phyloP scores from a whole-genome alignment of 2,797 vertebrate species.

The Pantherophis vulpinus region DNA sequence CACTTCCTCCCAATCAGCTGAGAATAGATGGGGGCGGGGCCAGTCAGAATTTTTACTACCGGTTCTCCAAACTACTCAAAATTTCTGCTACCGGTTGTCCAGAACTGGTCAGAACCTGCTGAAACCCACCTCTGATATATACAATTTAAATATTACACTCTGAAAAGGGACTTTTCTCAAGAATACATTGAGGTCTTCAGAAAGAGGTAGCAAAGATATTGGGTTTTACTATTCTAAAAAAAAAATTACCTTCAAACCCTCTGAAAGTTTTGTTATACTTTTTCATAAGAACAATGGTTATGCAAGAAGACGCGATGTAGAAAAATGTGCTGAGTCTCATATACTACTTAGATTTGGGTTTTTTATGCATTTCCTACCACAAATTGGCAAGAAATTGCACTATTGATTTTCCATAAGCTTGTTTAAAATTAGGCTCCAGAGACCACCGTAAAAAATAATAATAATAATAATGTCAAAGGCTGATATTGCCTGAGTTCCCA shows the following conservation, averaged over 20 bases:
- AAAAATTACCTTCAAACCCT: not conserved
- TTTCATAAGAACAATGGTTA: not conserved
- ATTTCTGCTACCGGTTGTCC: no score
- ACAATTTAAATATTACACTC: no score
- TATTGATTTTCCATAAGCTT: not conserved
- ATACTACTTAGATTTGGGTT: not conserved
- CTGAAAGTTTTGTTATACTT: not conserved
- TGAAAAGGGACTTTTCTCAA: no score
- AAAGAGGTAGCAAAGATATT: not conserved
- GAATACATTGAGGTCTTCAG: no score
- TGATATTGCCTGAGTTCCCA: not conserved
- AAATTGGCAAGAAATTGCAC: not conserved
- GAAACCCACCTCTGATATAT: no score
- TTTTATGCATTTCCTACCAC: not conserved
- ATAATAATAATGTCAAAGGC: not conserved
- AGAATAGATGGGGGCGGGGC: no score
- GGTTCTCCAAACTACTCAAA: no score
- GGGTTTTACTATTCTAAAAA: not conserved
- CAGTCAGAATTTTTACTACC: no score
- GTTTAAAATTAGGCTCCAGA: not conserved
- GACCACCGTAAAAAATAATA: not conserved
- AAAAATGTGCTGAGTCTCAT: not conserved
- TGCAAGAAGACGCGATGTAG: not conserved
- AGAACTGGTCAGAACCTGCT: no score
- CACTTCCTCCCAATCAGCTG: no score